Evolutionary conservation across 2,888 invertebrate genomes (phyloP).

Genomic region (Koerneria pararmatus): DNA sequence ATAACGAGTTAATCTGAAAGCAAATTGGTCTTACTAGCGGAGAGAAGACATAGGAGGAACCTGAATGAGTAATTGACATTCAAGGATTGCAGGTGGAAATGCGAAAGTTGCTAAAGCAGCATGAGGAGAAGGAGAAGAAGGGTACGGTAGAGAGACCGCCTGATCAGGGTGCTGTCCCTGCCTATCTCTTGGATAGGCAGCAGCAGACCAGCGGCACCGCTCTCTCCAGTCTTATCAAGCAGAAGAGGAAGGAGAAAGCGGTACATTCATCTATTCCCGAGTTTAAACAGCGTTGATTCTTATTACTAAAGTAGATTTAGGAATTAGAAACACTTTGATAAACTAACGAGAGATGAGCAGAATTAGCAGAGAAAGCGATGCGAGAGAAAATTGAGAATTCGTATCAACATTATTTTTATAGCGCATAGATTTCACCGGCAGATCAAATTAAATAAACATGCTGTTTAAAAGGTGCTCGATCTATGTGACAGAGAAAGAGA

Average conservation of each 20-base stretch:
- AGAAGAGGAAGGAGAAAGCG: conserved; percentile 97
- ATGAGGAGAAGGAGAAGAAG: conserved; percentile 88
- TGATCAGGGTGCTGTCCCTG: conserved; percentile 86
- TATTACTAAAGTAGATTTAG: too few species aligned
- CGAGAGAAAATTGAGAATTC: not conserved
- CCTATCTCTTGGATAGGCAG: conserved; percentile 94
- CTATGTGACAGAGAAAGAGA: not conserved
- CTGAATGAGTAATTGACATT: too few species aligned
- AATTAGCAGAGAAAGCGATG: not conserved
- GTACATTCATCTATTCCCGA: conserved; percentile 56
- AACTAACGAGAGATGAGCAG: not conserved
- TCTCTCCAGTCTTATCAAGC: conserved; percentile 96
- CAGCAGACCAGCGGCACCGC: conserved; percentile 89
- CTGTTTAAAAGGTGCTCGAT: not conserved
- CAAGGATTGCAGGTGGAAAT: conserved; percentile 52
- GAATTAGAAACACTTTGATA: too few species aligned
- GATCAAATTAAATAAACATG: not conserved
- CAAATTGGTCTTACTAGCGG: too few species aligned
- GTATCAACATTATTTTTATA: not conserved
- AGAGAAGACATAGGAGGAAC: too few species aligned
- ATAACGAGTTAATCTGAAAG: too few species aligned
- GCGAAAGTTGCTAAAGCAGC: conserved; percentile 74
- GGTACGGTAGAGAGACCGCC: conserved; percentile 68
- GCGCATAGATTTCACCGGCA: not conserved
- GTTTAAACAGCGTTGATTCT: not conserved